Base-by-base conservation (phyloP, 2,888 invertebrate genomes). In the Nomada hirtipes region DNA sequence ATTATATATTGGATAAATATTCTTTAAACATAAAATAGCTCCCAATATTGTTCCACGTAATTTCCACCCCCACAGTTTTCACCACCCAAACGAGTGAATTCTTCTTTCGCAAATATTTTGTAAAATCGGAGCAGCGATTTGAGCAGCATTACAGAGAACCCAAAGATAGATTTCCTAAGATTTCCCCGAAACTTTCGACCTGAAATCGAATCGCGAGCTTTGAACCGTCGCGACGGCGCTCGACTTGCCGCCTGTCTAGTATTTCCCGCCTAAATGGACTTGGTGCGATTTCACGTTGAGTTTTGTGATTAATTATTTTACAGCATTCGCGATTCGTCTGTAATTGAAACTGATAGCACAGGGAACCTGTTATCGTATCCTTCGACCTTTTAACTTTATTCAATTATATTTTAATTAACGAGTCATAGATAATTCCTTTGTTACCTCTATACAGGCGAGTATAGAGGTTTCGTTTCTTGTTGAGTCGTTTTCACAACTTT, bases 121-220 rank as follows among this genome's bases (percentile, higher is more conserved):
- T 11, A 15, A 50, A 70, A 59, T 50, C 68, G 70, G 59, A 26
- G 47, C 26, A 71, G 47, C 61, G 29, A 71, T 61, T 60, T 20
- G 50, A 50, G 20, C 60, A 10, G 11, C 44, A 0, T 71, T 20
- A 53, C 20, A 53, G 53, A 44, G 53, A 57, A 65, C 57, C 42
- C 36, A 26, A 29, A 26, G 65, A 57, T 59, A 36, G 65, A 65
- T 59, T 50, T 42, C 55, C 29, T 29, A 64, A 64, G 64, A 29
- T 44, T 44, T 65, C 64, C 55, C 72, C 59, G 60, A 55, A 65
- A 70, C 50, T 70, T 75, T 15, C 59, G 52, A 44, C 60, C 23
- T 18, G 65, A 57, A 83, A 79, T 83, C 69, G 69, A 79, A 60
- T 84, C 79, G 70, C 59, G 23, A 80, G 68, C 73, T 50, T 60